A percentile compares a stretch with the other conserved stretches of the same genome.
These are phyloP conservation scores for Psettodes erumei DNA, from an alignment of 2,113 vertebrate species.

Conservation along the genomic window DNA sequence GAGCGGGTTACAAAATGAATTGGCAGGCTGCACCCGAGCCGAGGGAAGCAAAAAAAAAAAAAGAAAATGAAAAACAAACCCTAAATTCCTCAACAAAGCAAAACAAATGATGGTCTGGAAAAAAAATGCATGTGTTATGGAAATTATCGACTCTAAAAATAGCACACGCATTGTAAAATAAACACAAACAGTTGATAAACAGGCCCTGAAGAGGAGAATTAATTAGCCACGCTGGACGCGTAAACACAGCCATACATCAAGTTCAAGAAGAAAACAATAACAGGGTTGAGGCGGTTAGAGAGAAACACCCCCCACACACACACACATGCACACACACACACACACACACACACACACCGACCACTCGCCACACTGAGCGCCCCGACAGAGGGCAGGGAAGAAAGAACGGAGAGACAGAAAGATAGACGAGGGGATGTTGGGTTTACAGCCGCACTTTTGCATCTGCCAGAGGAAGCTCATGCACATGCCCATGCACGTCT, in stretches of 20 bases:
- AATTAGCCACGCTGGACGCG: conserved; percentile 79
- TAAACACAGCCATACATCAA: conserved; percentile 84
- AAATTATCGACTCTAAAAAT: conserved; percentile 79
- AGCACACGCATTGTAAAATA: conserved; percentile 74
- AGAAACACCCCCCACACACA: conserved; percentile 45
- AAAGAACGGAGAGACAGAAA: conserved; percentile 29
- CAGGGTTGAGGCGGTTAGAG: conserved; percentile 56
- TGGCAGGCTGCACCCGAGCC: conserved; percentile 63
- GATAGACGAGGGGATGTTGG: conserved; percentile 30
- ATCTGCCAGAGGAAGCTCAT: conserved; percentile 59
- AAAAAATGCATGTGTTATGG: conserved; percentile 69
- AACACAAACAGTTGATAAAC: conserved; percentile 80
- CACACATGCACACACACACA: too few relatives aligned
- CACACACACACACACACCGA: too few relatives aligned
- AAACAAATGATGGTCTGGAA: conserved; percentile 67
- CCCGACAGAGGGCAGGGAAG: conserved; percentile 17
- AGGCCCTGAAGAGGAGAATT: conserved; percentile 78
- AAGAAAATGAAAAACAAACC: conserved; percentile 64
- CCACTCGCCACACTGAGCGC: conserved; percentile 41
- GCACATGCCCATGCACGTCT: conserved; percentile 63
- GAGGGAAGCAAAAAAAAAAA: conserved; percentile 48
- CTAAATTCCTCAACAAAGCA: conserved; percentile 73
- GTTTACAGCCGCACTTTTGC: conserved; percentile 43
- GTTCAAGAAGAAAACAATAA: conserved; percentile 79
- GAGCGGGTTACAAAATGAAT: conserved; percentile 72